Base-by-base conservation (phyloP, 2,888 invertebrate species). In the Polydrusus tereticollis region DNA sequence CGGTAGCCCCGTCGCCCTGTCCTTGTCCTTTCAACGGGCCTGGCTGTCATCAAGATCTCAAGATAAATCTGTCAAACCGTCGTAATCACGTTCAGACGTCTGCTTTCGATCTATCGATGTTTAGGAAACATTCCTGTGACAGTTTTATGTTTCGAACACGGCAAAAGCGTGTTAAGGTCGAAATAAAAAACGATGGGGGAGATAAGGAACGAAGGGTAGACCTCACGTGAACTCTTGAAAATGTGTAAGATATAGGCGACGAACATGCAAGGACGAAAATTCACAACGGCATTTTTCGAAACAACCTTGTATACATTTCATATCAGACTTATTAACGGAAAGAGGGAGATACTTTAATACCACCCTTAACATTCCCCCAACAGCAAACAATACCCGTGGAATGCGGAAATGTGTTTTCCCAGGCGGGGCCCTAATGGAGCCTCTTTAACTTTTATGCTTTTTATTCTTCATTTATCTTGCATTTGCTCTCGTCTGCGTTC, bases 31-130 rank as follows among this genome's bases (percentile, higher is more conserved):
- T 55, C 52, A 65, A 41, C 60, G 55, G 26, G 55, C 50, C 68
- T 38, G 74, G 52, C 70, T 69, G 70, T 73, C 73, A 69, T 62
- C 73, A 60, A 73, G 73, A 73, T 70, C 16, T 29, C 23, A 36
- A 70, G 73, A 73, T 73, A 73, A 73, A 70, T 69, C 73, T 62
- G 73, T 73, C 73, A 62, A 67, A 65, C 52, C 33, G 33, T 47
- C 62, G 58, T 72, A 72, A 72, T 72, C 67, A 63, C 62, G 67
- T 52, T 63, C 63, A 72, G 72, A 72, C 67, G 72, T 72, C 72
- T 72, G 72, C 57, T 67, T 67, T 67, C 63, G 72, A 72, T 72
- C 71, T 55, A 55, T 70, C 69, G 69, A 69, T 36, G 69, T 55
- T 62, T 38, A 45, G 23, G 50, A 55, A 55, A 50, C 14, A 62